phyloP scores from a whole-genome alignment of 2,113 vertebrate species.

The Heterotis niloticus region DNA sequence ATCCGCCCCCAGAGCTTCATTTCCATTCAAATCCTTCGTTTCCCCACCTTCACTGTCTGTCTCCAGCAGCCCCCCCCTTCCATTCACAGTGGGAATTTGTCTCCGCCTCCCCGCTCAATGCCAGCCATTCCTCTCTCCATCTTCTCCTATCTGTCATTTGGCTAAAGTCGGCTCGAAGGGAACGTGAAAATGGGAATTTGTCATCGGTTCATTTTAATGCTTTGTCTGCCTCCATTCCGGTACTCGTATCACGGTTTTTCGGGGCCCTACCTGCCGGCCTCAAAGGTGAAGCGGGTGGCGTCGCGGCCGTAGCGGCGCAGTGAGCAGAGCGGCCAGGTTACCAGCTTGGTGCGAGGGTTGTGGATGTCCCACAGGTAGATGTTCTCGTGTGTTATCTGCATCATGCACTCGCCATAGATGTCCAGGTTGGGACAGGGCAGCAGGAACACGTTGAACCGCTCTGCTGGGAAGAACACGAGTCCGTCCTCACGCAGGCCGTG shows the following conservation, averaged over 20 bases:
- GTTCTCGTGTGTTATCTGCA: slow-evolving; percentile 95
- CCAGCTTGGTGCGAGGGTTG: slow-evolving; percentile 86
- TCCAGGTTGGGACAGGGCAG: slow-evolving; percentile 88
- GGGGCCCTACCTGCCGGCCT: slow-evolving; percentile 78
- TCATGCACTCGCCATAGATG: slow-evolving; percentile 90
- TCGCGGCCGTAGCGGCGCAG: slow-evolving; percentile 87
- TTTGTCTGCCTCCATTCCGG: neutral
- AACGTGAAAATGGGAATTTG: neutral
- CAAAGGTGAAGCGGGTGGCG: slow-evolving; percentile 88
- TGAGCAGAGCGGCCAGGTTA: slow-evolving; percentile 93
- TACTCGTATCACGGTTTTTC: neutral
- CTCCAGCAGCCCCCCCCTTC: slow-evolving; percentile 1
- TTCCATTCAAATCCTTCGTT: neutral
- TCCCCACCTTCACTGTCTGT: neutral
- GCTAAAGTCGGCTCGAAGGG: neutral
- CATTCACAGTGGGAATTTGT: neutral
- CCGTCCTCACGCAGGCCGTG: neutral
- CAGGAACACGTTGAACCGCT: slow-evolving; percentile 91
- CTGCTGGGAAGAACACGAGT: slow-evolving; percentile 49
- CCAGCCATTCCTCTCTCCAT: neutral
- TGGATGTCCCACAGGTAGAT: slow-evolving; percentile 97
- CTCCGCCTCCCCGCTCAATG: neutral
- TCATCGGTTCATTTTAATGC: neutral
- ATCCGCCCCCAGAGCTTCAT: neutral
- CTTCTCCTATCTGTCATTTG: neutral